These are phyloP conservation scores for Anagrus nilaparvatae DNA, from an alignment of 1,140 invertebrate genomes.

Conservation along the genomic window DNA sequence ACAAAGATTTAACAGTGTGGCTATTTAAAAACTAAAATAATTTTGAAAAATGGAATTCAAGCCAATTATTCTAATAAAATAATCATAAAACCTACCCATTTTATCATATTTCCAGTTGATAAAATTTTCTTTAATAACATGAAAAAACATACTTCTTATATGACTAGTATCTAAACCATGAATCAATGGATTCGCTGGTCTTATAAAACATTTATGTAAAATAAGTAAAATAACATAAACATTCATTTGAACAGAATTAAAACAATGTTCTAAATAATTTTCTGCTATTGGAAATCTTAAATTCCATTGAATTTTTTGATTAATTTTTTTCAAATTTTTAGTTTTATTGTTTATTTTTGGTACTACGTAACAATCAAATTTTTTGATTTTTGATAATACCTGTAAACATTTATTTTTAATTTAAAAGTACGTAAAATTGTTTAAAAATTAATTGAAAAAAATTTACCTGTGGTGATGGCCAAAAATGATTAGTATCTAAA, in stretches of 20 bases:
- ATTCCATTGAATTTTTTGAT: conserved; percentile 60
- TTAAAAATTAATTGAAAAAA: too few relatives aligned
- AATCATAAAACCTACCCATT: too few relatives aligned
- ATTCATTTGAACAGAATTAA: conserved; percentile 56
- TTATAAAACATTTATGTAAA: conserved; percentile 57
- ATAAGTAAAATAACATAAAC: conserved; percentile 54
- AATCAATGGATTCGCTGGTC: conserved; percentile 43
- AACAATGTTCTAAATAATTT: conserved; percentile 56
- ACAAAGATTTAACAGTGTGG: too few relatives aligned
- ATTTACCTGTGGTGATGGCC: too few relatives aligned
- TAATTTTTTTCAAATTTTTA: conserved; percentile 44
- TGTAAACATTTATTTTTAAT: too few relatives aligned
- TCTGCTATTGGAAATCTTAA: conserved; percentile 62
- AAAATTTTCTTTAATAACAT: too few relatives aligned
- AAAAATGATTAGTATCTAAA: too few relatives aligned
- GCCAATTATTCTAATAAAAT: too few relatives aligned
- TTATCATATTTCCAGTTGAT: conserved; percentile 60
- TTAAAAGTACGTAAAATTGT: too few relatives aligned
- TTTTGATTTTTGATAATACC: conserved; percentile 54
- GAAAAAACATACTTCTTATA: conserved; percentile 66
- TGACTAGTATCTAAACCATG: conserved; percentile 52
- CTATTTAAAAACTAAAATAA: neutral
- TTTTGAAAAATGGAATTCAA: neutral
- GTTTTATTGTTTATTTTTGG: conserved; percentile 55
- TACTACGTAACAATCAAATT: conserved; percentile 55